Base-by-base conservation (phyloP, 1,140 invertebrate species). In the Cydia fagiglandana region DNA sequence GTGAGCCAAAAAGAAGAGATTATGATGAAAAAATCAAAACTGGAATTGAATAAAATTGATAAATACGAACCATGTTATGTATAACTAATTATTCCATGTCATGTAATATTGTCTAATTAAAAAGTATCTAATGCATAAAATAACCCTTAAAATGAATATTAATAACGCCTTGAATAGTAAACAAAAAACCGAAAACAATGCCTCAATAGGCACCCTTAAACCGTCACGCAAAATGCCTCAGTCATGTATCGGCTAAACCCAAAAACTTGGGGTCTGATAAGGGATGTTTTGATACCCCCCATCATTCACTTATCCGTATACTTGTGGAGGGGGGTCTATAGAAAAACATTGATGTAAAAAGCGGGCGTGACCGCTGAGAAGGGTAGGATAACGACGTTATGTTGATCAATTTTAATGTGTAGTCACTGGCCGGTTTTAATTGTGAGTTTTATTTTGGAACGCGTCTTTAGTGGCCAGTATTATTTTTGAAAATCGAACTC, bases 301-400 rank as follows among this genome's bases (percentile, higher is more conserved):
- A 86, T 84, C 84, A 88, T 88, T 86, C 85, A 87, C 86, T 88
- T 89, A 87, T 88, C 82, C 83, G 74, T 79, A 78, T 78, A 79
- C 77, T 75, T 77, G 64, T 70, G 75, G 79, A 64, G 73, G 80
- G 83, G 81, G 81, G 82, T 82, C 86, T 92, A 91, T 92, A 91
- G 90, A 92, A 92, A 92, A 92, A 92, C 91, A 92, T 91, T 91
- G 86, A 88, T 85, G 90, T 91, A 92, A 92, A 92, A 92, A 92
- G 83, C 87, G 84, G 89, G 88, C 89, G 89, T 91, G 91, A 92
- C 91, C 91, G 88, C 89, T 92, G 91, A 93, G 91, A 80, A 89
- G 91, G 91, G 91, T 93, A 89, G 88, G 87, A 88, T 92, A 91
- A 91, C 87, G 88, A 88, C 87, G 89, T 92, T 92, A 92, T 92